A percentile compares a stretch with the other conserved stretches of the same genome.
Evolutionary conservation across 2,797 vertebrate genomes (phyloP).

Genomic region (Liparis tanakae): DNA sequence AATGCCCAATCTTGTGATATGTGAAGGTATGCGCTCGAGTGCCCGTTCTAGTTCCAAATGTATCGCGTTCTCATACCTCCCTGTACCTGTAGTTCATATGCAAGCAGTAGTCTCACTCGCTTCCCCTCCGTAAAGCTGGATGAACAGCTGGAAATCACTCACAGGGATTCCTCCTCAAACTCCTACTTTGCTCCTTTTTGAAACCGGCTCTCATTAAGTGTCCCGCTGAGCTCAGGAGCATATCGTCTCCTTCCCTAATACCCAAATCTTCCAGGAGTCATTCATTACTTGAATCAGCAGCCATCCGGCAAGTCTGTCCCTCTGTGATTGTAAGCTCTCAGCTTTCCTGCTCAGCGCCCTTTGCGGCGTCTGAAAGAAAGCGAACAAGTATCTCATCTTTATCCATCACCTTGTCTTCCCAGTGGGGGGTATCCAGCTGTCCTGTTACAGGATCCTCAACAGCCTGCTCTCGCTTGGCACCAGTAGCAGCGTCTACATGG

Average conservation of each 20-base stretch:
- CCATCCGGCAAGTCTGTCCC: constrained; percentile 14
- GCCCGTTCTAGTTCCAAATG: background rate
- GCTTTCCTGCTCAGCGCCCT: background rate
- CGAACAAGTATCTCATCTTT: constrained; percentile 3
- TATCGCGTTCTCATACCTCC: background rate
- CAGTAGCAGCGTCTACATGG: constrained; percentile 89
- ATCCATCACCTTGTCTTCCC: constrained; percentile 48
- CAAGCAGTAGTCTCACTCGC: background rate
- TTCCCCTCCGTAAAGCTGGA: constrained; percentile 20
- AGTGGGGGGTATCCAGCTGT: constrained; percentile 92
- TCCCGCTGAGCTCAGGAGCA: constrained; percentile 48
- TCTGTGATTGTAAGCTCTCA: constrained; percentile 20
- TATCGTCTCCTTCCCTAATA: constrained; percentile 51
- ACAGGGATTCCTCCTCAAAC: constrained; percentile 26
- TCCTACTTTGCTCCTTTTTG: constrained; percentile 45
- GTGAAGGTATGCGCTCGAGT: no score
- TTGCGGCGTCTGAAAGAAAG: constrained; percentile 16
- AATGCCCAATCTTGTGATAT: no score
- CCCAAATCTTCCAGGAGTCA: constrained; percentile 32
- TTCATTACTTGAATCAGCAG: constrained; percentile 45
- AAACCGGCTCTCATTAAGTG: constrained; percentile 50
- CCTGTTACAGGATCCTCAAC: constrained; percentile 92
- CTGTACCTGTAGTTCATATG: background rate
- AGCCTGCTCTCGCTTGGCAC: constrained; percentile 92
- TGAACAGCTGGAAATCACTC: constrained; percentile 58